Percentiles rank a stretch among this genome's conserved stretches.
Evolutionary conservation across 2,797 vertebrate genomes (phyloP).

Genomic region (Coendou prehensilis): DNA sequence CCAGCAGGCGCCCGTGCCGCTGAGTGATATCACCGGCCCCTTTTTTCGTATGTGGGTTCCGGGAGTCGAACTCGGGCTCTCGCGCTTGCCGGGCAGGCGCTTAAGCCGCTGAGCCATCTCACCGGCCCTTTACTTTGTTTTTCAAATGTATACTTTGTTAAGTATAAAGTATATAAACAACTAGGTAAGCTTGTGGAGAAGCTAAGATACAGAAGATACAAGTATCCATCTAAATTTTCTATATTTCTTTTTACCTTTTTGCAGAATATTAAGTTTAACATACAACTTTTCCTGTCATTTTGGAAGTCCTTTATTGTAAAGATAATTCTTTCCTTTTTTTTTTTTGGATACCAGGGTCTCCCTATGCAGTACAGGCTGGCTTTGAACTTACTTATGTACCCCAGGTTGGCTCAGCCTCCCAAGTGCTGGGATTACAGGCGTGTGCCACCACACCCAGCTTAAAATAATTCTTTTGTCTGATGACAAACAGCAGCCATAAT

Average conservation of each 20-base stretch:
- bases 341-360: not conserved
- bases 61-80: too few species aligned
- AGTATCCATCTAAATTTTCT: not conserved
- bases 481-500: slow-evolving; percentile 24
- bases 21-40: too few species aligned
- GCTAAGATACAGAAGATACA: not conserved
- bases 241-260: not conserved
- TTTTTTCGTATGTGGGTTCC: too few species aligned
- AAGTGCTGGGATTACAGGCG: not conserved
- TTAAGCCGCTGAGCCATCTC: too few species aligned
- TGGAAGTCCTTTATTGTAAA: slow-evolving; percentile 82
- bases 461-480: slow-evolving; percentile 76
- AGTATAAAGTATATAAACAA: not conserved
- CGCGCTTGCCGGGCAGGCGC: too few species aligned
- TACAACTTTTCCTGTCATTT: slow-evolving; percentile 74
- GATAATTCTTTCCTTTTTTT: not conserved
- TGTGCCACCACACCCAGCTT: not conserved
- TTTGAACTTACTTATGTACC: not conserved
- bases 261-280: slow-evolving; percentile 29
- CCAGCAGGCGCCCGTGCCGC: too few species aligned
- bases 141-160: not conserved
- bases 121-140: not conserved
- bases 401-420: not conserved
- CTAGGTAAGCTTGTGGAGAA: too few species aligned
- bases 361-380: not conserved